A percentile compares a stretch with the other conserved stretches of the same genome.
Conservation (phyloP, 2,113 vertebrate species). For the Bos indicus region DNA sequence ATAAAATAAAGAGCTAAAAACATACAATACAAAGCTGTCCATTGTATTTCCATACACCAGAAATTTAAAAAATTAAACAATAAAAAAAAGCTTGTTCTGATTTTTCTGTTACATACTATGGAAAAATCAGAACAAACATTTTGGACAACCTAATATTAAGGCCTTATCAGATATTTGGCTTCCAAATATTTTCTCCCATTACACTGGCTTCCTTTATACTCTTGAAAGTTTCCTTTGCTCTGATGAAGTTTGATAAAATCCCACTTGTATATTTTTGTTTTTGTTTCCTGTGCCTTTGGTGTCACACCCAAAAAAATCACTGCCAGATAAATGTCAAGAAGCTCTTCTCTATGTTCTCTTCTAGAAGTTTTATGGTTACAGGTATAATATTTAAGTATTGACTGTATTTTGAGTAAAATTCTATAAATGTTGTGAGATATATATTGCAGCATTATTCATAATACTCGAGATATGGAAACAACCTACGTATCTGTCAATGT, state of each 20-base stretch:
- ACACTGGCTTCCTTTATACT: neutral
- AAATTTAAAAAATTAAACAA: neutral
- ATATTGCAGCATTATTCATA: neutral
- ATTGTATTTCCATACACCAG: neutral
- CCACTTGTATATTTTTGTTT: neutral
- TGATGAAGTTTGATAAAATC: neutral
- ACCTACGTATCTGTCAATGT: neutral
- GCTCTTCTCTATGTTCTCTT: neutral
- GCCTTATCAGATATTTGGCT: neutral
- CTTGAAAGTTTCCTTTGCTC: neutral
- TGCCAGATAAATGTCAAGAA: neutral
- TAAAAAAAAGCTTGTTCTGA: neutral
- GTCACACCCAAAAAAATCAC: neutral
- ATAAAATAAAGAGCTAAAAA: neutral
- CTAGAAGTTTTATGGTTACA: neutral
- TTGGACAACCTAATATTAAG: neutral
- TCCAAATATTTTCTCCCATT: neutral
- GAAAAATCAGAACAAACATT: neutral
- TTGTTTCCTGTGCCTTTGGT: neutral
- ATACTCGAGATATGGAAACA: neutral
- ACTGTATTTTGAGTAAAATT: neutral
- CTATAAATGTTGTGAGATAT: neutral
- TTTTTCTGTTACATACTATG: neutral
- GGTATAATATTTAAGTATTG: neutral
- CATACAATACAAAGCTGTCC: neutral